Conservation (phyloP, 2,113 vertebrate genomes). For the Pleuronectes platessa region DNA sequence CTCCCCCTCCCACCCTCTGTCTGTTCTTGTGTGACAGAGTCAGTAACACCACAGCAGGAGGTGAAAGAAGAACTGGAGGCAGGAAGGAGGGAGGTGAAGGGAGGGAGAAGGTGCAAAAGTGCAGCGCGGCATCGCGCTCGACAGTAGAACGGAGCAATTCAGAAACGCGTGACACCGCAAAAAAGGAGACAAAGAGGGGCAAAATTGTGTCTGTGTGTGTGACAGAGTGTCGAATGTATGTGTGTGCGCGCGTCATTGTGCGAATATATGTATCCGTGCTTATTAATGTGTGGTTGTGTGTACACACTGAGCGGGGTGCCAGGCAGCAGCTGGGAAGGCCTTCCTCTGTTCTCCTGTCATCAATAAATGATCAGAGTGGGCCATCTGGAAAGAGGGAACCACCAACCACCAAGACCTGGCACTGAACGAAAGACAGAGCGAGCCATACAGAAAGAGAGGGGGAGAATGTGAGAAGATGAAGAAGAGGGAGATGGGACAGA, state of each 20-base stretch:
- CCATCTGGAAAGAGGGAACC: conserved; percentile 88
- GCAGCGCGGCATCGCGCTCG: conserved; percentile 48
- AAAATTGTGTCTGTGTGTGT: conserved; percentile 8
- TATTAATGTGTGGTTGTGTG: conserved; percentile 42
- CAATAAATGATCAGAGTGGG: conserved; percentile 92
- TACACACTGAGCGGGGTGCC: conserved; percentile 69
- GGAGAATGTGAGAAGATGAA: not conserved
- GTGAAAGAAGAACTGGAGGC: conserved; percentile 72
- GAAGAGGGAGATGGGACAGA: not conserved
- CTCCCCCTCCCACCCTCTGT: conserved; percentile 46
- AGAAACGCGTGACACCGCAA: conserved; percentile 55
- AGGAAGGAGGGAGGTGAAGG: conserved; percentile 52
- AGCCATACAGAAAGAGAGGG: not conserved
- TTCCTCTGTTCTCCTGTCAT: conserved; percentile 89
- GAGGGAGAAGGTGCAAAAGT: conserved; percentile 65
- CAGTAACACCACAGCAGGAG: conserved; percentile 78
- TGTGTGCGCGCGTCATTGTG: conserved; percentile 38
- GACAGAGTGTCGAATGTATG: conserved; percentile 39
- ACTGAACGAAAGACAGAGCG: conserved; percentile 53
- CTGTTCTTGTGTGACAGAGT: conserved; percentile 74
- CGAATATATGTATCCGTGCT: conserved; percentile 41
- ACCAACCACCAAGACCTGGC: conserved; percentile 75
- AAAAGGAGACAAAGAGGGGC: conserved; percentile 26
- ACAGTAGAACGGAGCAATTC: conserved; percentile 49
- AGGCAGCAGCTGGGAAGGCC: conserved; percentile 86